Percentiles rank a stretch among this genome's conserved stretches.
These are phyloP conservation scores for Bombus cullumanus DNA, from an alignment of 1,140 invertebrate genomes.

Conservation along the genomic window DNA sequence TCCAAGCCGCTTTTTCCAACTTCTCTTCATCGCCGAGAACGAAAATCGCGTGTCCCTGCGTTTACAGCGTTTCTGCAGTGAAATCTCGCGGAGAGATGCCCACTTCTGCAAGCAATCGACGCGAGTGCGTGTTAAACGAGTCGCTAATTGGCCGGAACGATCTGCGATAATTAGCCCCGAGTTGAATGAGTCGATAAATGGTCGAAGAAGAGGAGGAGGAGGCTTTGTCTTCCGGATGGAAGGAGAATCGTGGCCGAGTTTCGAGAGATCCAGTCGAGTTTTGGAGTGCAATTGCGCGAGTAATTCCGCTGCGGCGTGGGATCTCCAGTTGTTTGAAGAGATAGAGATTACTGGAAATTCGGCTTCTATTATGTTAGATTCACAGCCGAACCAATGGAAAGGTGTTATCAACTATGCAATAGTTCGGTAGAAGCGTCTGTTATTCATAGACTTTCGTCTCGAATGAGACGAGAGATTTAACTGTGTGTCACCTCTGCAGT, in stretches of 20 bases:
- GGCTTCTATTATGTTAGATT: too few relatives aligned
- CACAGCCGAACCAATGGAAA: too few relatives aligned
- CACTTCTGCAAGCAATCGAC: neutral
- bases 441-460: too few relatives aligned
- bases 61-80: neutral
- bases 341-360: too few relatives aligned
- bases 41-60: neutral
- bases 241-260: constrained; percentile 12
- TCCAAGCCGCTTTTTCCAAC: neutral
- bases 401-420: too few relatives aligned
- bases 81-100: neutral
- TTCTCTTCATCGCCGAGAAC: neutral
- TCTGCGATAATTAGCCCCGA: constrained; percentile 17
- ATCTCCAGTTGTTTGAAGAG: neutral
- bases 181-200: neutral
- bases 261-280: neutral
- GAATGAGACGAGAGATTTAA: too few relatives aligned
- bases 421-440: too few relatives aligned
- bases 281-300: neutral
- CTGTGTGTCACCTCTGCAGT: too few relatives aligned
- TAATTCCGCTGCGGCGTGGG: neutral
- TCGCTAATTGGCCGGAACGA: constrained; percentile 17
- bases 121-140: constrained; percentile 7
- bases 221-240: neutral
- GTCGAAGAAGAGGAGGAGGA: neutral